Evolutionary conservation across 2,888 invertebrate genomes (phyloP), one percentile per base, ranked within the genome.

Genomic region (Fabriciana adippe): DNA sequence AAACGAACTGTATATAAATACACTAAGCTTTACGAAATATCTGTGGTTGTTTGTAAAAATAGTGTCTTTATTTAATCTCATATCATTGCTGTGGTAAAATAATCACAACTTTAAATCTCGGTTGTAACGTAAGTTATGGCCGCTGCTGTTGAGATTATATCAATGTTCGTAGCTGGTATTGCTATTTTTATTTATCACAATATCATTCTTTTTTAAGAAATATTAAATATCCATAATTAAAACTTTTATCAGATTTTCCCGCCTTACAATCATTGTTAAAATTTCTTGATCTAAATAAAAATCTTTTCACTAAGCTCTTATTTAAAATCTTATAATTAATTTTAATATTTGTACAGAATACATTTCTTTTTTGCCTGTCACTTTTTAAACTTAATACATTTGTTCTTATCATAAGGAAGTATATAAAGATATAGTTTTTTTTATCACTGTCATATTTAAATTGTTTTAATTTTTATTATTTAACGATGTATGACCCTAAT

Each of bases 151-250:
- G 59, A 59, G 59, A 59, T 59, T 48, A 59, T 13, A 48, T 26
- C 48, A 26, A 59, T 59, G 47, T 59, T 59, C 26, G 26, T 48
- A 59, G 48, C 59, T n/a, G 26, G 59, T 59, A 59, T 59, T 48
- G 59, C 59, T 59, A 53, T 65, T 59, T 47, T 53, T 47, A 63
- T 55, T 59, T 65, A 65, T 65, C 65, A 65, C 65, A 65, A 65
- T 59, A 59, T 59, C n/a, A 26, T 16, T 45, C 50, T 53, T 57
- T 57, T 35, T 31, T 18, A 48, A 59, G 47, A 59, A 59, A 16
- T 59, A 59, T 16, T 48, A 59, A 59, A 48, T 59, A 53, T 51
- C 41, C 31, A 14, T 18, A 6, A 16, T 35, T 35, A 31, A 60
- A 60, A 51, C 13, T 18, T 31, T 50, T 18, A 50, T 35, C 16